These are phyloP conservation scores for Pollenia labialis DNA, from an alignment of 2,888 invertebrate genomes.

Conservation along the genomic window DNA sequence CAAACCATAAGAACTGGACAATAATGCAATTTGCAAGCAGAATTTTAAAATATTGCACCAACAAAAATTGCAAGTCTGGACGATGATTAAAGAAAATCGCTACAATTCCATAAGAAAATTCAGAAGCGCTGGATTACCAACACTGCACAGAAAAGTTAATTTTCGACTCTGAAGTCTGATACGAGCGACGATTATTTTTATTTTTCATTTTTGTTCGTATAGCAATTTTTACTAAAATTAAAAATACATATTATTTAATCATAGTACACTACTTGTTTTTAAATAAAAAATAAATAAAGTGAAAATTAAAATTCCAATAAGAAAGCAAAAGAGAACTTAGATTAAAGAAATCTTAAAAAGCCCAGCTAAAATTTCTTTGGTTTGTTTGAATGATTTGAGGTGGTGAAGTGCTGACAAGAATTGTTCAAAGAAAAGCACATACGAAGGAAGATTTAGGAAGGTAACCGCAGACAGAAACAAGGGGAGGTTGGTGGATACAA, in stretches of 20 bases:
- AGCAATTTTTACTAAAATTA: conserved; percentile 56
- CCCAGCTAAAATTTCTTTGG: not conserved
- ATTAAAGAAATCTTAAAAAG: not conserved
- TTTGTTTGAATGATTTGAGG: conserved; percentile 22
- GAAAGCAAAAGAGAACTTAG: conserved; percentile 5
- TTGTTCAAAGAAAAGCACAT: conserved; percentile 55
- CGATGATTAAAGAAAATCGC: conserved; percentile 2
- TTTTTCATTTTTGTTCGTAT: conserved; percentile 70
- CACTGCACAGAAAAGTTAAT: conserved; percentile 11
- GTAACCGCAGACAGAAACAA: conserved; percentile 64
- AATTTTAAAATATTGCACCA: not conserved
- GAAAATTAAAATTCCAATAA: conserved; percentile 13
- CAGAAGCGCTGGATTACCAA: conserved; percentile 7
- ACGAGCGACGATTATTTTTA: conserved; percentile 70
- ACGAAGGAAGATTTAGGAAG: conserved; percentile 37
- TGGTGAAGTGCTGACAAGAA: conserved; percentile 51
- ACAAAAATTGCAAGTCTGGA: not conserved
- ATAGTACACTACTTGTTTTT: not conserved
- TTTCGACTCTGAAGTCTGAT: conserved; percentile 53
- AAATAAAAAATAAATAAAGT: conserved; percentile 19
- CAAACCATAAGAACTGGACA: no score
- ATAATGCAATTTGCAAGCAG: no score
- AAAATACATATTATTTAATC: conserved; percentile 18
- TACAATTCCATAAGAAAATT: not conserved
- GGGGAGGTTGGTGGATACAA: conserved; percentile 61